Evolutionary conservation across 2,113 vertebrate genomes (phyloP), one percentile per base, ranked within the genome.

Genomic region (Sceloporus undulatus): DNA sequence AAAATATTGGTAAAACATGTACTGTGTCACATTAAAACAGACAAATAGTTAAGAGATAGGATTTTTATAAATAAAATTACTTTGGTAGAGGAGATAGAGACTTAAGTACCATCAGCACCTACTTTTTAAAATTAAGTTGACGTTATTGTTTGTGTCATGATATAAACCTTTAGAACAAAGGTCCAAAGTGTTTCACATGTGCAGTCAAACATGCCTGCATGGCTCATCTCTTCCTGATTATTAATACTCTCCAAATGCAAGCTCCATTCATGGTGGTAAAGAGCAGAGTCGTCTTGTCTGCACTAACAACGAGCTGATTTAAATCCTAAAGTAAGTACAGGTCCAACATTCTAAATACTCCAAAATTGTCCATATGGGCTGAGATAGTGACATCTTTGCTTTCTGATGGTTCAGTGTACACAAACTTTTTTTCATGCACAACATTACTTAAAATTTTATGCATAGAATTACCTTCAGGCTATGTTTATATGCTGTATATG

Each of bases 1-100:
- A 62, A 86, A 90, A 73, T n/a, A n/a, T 40, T 75, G 9, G 6
- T n/a, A 10, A 42, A 83, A 82, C n/a, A 38, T 40, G 0, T 88
- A 94, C 21, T 82, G 13, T 76, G 27, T 29, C 23, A 59, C 68
- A 85, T 18, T 74, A 87, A 78, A 87, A 59, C 18, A 66, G 1
- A 8, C 71, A 54, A 79, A 6, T 78, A 85, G n/a, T 29, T 68
- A 7, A 52, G n/a, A 29, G 8, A 76, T 1, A 14, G 25, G 59
- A 9, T 65, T 23, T 38, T 48, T 34, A 21, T 10, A 25, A 76
- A 66, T 48, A 82, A 82, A 65, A 66, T 87, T 9, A 42, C 56
- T 75, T 87, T 56, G 52, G 78, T 56, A 56, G 54, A 34, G n/a
- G 16, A 5, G 27, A 10, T 71, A 71, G 68, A 62, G 59, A 34